Evolutionary conservation across 2,113 vertebrate genomes (phyloP).

Genomic region (Cairina moschata): DNA sequence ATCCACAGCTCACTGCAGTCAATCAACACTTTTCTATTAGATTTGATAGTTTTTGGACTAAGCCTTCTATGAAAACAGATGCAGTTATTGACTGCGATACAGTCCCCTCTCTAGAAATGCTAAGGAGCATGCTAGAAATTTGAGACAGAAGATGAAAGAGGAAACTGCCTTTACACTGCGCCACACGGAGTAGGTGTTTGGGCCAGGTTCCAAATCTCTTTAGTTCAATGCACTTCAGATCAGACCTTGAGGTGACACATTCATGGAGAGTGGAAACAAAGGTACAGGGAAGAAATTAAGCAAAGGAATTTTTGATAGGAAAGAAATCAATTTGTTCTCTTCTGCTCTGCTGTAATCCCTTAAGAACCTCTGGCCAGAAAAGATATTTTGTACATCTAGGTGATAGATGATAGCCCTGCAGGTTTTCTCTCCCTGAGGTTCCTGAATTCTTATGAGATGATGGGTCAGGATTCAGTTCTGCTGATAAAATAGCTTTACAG

Average conservation of each 20-base stretch:
- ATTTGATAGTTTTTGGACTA: neutral
- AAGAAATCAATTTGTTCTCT: conserved; percentile 8
- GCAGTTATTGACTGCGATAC: neutral
- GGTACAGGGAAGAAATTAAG: conserved; percentile 1
- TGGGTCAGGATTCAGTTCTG: neutral
- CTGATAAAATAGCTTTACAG: neutral
- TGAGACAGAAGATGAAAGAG: conserved; percentile 36
- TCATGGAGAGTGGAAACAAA: neutral
- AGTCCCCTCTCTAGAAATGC: conserved; percentile 11
- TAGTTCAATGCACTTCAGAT: conserved; percentile 38
- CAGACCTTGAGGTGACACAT: conserved; percentile 34
- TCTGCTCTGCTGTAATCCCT: neutral
- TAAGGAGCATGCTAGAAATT: conserved; percentile 14
- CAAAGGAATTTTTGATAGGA: conserved; percentile 17
- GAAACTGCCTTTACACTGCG: neutral
- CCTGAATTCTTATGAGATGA: neutral
- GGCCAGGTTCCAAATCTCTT: conserved; percentile 29
- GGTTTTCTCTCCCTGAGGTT: neutral
- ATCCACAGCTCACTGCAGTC: neutral
- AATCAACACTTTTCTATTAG: conserved; percentile 17
- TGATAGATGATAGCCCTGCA: neutral
- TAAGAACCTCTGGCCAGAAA: neutral
- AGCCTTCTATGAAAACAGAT: conserved; percentile 18
- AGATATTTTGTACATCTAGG: neutral
- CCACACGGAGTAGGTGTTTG: conserved; percentile 50